These are phyloP conservation scores for Lochmaea crataegi DNA, from an alignment of 2,888 invertebrate species.

Conservation along the genomic window DNA sequence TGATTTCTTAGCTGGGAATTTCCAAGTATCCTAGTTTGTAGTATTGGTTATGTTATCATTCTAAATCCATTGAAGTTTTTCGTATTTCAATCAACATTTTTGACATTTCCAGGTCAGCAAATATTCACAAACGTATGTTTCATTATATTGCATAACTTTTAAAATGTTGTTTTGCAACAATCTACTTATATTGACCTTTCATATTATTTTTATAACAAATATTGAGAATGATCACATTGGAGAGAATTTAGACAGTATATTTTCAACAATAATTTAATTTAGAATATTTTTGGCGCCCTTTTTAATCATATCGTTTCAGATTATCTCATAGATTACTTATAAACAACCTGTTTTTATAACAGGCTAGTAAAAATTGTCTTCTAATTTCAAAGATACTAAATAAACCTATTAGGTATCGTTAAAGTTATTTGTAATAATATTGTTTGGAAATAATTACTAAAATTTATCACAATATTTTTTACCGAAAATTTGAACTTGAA, in stretches of 20 bases:
- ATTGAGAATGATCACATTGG: background rate
- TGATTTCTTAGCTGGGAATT: too few relatives aligned
- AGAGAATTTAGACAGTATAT: background rate
- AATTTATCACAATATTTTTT: background rate
- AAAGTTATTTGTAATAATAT: background rate
- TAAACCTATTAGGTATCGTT: too few relatives aligned
- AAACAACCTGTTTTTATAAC: too few relatives aligned
- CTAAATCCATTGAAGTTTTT: background rate
- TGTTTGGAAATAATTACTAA: background rate
- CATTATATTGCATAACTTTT: conserved; percentile 6
- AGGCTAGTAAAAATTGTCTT: too few relatives aligned
- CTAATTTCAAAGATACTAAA: too few relatives aligned
- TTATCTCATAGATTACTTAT: too few relatives aligned
- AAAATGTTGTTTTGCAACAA: conserved; percentile 7
- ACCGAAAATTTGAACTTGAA: background rate
- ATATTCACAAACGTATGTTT: conserved; percentile 8
- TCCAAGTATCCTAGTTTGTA: too few relatives aligned
- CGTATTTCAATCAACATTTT: background rate
- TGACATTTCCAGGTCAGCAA: conserved; percentile 5
- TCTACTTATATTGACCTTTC: conserved; percentile 8
- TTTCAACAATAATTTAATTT: background rate
- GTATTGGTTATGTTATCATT: too few relatives aligned
- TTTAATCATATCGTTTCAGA: background rate
- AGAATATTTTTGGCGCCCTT: background rate
- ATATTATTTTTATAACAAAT: conserved; percentile 3